These are phyloP conservation scores for Campoplex capitator DNA, from an alignment of 2,888 invertebrate species.

Conservation along the genomic window DNA sequence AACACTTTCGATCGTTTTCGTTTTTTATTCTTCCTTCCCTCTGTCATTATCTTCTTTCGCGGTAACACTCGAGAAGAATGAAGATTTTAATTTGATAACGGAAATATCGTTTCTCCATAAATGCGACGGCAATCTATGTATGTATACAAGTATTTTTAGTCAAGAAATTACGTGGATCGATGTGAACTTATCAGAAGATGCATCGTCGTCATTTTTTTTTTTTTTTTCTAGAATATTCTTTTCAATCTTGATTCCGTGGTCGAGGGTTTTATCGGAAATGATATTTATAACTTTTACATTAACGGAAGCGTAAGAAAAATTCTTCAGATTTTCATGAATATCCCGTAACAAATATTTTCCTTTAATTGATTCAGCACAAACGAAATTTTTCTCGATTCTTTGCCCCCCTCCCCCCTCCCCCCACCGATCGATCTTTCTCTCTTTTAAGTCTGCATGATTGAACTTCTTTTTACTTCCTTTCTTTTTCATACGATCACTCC, in stretches of 20 bases:
- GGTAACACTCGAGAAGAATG: slow-evolving; percentile 20
- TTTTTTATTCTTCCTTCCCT: neutral
- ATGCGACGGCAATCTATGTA: neutral
- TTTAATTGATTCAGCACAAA: neutral
- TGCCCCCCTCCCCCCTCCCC: too few species aligned
- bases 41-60: slow-evolving; percentile 3
- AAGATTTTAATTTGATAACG: slow-evolving; percentile 62
- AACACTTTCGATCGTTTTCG: slow-evolving; percentile 35
- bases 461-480: slow-evolving; percentile 25
- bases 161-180: slow-evolving; percentile 31
- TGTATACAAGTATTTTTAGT: neutral
- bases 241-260: slow-evolving; percentile 2
- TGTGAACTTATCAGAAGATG: slow-evolving; percentile 38
- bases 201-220: slow-evolving; percentile 1
- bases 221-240: slow-evolving; percentile 20
- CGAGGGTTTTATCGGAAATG: neutral
- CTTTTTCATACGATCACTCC: neutral
- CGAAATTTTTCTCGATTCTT: slow-evolving; percentile 1
- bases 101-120: slow-evolving; percentile 38
- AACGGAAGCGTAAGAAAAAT: neutral
- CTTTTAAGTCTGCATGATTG: slow-evolving; percentile 2
- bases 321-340: neutral
- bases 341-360: neutral
- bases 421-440: slow-evolving; percentile 17
- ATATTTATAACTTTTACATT: slow-evolving; percentile 2